phyloP scores from a whole-genome alignment of 2,888 invertebrate species.

The Lithophane socia region DNA sequence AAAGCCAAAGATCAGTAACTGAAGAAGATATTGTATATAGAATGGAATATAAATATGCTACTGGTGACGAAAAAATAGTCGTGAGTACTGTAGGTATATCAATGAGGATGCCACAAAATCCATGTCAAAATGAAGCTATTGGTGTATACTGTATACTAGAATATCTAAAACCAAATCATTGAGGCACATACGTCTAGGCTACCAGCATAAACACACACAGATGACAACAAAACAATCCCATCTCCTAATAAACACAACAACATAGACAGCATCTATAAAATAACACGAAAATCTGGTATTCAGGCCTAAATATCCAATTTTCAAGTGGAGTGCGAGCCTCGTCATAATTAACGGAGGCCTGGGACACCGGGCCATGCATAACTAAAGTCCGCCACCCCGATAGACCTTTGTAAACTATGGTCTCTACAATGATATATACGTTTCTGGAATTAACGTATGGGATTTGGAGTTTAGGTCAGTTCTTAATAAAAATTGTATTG shows the following conservation, averaged over 20 bases:
- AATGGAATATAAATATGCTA: no score
- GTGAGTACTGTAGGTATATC: no score
- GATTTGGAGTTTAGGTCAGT: not conserved
- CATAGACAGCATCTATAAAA: conserved; percentile 56
- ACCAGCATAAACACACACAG: not conserved
- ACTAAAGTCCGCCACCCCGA: conserved; percentile 77
- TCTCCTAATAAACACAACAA: conserved; percentile 1
- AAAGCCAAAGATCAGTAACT: no score
- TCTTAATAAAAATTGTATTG: not conserved
- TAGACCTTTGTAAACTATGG: conserved; percentile 79
- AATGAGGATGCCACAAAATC: no score
- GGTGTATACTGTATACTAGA: no score
- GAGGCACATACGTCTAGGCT: no score
- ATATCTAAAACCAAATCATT: no score
- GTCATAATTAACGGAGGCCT: conserved; percentile 87
- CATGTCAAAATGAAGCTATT: no score
- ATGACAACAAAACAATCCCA: not conserved
- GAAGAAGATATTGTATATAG: no score
- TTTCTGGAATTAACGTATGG: conserved; percentile 41
- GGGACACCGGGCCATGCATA: conserved; percentile 83
- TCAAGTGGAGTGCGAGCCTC: conserved; percentile 75
- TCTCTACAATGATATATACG: conserved; percentile 52
- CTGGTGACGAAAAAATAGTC: no score
- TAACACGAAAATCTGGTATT: conserved; percentile 71
- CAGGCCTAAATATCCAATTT: conserved; percentile 81